Base-by-base conservation (phyloP, 2,888 invertebrate species). In the Cerastis leucographa region DNA sequence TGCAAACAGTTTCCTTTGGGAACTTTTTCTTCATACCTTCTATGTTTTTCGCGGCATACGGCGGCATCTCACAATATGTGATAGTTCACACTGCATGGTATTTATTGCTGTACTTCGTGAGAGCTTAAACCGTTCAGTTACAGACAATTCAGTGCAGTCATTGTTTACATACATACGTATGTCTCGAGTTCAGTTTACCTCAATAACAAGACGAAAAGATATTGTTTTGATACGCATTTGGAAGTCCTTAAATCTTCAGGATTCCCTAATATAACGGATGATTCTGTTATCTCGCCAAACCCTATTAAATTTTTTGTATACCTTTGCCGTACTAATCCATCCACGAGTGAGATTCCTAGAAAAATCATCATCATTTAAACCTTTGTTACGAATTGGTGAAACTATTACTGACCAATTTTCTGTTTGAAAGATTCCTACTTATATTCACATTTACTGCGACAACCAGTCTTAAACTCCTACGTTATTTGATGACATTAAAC, bases 81-180 rank as follows among this genome's bases (percentile, higher is more conserved):
- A 80, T 73, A 81, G 56, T 88, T 88, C 86, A 89, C 86, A 86
- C 84, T 86, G 71, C 67, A 80, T 80, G 75, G 54, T 65, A 74
- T 78, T 85, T 83, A 81, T 85, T 85, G 75, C 86, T 76, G 84
- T 76, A 80, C 67, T 88, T 46, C 81, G 83, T 87, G 84, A 71
- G 87, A 87, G 71, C 68, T 25, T 62, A 54, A 51, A 76, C 69
- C 70, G 71, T 80, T 83, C 64, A 44, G 74, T 80, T 61, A 11
- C n/a, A 85, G 51, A 71, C 51, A 75, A 64, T 56, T 29, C 54
- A 56, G 65, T 54, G 71, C 17, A 42, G 62, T 79, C 9, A 64
- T 69, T 64, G 22, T 40, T 6, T 56, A 51, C 51, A 25, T 22
- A 35, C n/a, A 56, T 71, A 46, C 12, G 22, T 83, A 35, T 40